Evolutionary conservation across 2,113 vertebrate species (phyloP), one percentile per base, ranked within the genome.

Genomic region (Sturnus vulgaris): DNA sequence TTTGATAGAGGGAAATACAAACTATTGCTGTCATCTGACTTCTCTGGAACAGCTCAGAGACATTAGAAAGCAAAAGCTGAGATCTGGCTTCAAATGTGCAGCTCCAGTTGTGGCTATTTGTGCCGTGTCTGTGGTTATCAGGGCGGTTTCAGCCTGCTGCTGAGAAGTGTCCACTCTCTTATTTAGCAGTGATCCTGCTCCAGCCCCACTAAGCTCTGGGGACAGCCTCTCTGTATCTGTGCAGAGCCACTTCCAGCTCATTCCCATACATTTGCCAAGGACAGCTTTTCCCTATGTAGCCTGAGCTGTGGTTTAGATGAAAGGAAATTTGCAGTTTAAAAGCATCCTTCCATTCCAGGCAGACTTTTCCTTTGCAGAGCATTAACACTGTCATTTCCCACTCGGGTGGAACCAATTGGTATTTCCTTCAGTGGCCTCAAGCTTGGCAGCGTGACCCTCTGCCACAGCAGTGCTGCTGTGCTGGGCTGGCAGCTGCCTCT

Each of bases 261-360:
- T 91, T 87, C 66, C 86, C 73, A 84, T 9, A 35, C 44, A 22
- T 55, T 82, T 87, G 49, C 91, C 82, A 69, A 76, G 87, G 75
- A 88, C 59, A 87, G 63, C 44, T 94, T 85, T 92, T 72, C 59
- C 63, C 63, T 61, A 2, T 15, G 52, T 75, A 78, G 77, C 69
- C 61, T 33, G 70, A 95, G 84, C 78, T 57, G 65, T 31, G 57
- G 84, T 65, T 85, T 65, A 63, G 84, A 85, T 85, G 35, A 63
- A 61, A 79, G 55, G 46, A 95, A 95, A 92, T 91, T n/a, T 73
- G 57, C 75, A 59, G 65, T 95, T 87, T 84, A 42, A 85, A 89
- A 91, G 73, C 86, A 53, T 93, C 66, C 69, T 89, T 91, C 81
- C 66, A 40, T 91, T 92, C 59, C 75, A 55, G 57, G 9, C 12